These are phyloP conservation scores for Anthoscopus minutus DNA, from an alignment of 2,113 vertebrate species.

Conservation along the genomic window DNA sequence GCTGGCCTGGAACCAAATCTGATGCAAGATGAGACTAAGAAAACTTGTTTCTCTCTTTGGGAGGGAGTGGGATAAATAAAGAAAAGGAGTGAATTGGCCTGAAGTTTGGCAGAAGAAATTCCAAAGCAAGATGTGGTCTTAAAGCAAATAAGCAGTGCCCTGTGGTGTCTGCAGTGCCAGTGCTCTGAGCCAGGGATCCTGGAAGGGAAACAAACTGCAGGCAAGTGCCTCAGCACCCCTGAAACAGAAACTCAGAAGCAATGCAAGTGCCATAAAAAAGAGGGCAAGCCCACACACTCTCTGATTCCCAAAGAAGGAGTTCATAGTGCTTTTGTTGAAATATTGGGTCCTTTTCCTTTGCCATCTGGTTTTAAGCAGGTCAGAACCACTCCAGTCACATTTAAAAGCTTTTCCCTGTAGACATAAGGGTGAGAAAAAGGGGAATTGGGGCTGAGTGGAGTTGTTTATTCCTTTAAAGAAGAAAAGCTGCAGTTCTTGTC, in stretches of 20 bases:
- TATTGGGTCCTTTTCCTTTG: neutral
- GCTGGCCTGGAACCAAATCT: neutral
- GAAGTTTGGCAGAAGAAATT: neutral
- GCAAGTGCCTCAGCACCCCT: neutral
- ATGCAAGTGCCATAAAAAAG: neutral
- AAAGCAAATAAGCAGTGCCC: neutral
- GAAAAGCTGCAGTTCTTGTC: neutral
- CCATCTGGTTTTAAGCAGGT: neutral
- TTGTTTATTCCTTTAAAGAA: neutral
- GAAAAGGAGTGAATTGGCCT: neutral
- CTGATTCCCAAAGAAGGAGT: neutral
- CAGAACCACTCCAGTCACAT: neutral
- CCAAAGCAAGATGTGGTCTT: conserved; percentile 10
- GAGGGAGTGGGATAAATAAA: neutral
- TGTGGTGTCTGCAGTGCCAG: neutral
- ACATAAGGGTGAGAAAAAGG: neutral
- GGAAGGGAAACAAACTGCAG: neutral
- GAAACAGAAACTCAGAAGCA: neutral
- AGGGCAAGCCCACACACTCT: neutral
- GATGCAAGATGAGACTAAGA: conserved; percentile 11
- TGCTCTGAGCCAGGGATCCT: neutral
- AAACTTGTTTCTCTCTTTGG: neutral
- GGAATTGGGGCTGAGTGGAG: neutral
- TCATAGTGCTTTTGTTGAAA: neutral
- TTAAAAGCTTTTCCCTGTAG: neutral